A percentile compares a stretch with the other conserved stretches of the same genome.
phyloP scores from a whole-genome alignment of 1,140 invertebrate genomes.

The Diplogasteroides magnus region DNA sequence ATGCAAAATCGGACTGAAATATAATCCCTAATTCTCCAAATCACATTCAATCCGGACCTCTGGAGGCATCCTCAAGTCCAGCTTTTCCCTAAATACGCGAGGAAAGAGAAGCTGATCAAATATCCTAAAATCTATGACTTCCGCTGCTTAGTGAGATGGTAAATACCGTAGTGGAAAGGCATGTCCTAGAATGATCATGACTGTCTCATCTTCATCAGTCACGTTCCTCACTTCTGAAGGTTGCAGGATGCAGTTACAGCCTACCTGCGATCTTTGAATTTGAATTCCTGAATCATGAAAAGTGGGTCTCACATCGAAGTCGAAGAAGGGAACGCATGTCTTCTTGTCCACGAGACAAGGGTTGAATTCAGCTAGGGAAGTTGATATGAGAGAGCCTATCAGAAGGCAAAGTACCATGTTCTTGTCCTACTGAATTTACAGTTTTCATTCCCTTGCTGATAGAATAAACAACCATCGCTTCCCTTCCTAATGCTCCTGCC shows the following conservation, averaged over 20 bases:
- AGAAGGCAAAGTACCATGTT: no score
- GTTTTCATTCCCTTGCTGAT: no score
- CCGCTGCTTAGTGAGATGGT: neutral
- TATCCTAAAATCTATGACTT: neutral
- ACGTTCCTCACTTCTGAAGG: no score
- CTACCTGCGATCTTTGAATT: no score
- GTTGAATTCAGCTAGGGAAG: neutral
- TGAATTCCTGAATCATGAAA: no score
- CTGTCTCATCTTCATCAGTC: neutral
- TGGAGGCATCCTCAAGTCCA: neutral
- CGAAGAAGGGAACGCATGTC: neutral
- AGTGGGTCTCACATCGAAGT: neutral
- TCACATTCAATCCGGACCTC: no score
- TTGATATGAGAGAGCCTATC: no score
- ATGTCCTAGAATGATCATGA: neutral
- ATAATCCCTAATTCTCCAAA: no score
- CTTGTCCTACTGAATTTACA: no score
- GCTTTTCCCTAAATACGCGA: neutral
- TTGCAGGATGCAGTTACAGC: neutral
- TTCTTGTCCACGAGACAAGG: neutral
- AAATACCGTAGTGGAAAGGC: neutral
- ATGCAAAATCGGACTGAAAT: no score
- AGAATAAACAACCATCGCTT: no score
- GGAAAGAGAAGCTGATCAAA: neutral
- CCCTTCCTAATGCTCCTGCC: no score